Conservation (phyloP, 2,797 vertebrate species). For the Eptatretus atami region DNA sequence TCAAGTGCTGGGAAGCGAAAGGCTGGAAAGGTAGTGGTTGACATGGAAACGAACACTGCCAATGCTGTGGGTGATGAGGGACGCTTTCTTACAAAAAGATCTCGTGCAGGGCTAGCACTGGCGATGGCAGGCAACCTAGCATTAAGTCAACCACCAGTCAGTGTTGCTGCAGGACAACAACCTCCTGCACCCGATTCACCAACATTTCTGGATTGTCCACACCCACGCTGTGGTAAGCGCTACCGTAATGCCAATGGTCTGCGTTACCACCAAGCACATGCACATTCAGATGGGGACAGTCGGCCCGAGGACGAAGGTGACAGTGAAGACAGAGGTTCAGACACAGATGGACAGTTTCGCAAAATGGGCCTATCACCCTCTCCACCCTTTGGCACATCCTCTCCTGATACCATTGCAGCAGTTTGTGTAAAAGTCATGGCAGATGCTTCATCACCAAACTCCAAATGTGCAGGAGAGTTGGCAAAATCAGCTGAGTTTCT, state of each 20-base stretch:
- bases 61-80: slow-evolving; percentile 22
- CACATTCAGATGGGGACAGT: slow-evolving; percentile 54
- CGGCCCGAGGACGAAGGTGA: slow-evolving; percentile 68
- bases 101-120: slow-evolving; percentile 46
- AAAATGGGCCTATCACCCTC: slow-evolving; percentile 37
- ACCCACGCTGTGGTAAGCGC: slow-evolving; percentile 96
- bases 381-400: slow-evolving; percentile 17
- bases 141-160: background rate
- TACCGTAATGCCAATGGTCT: slow-evolving; percentile 98
- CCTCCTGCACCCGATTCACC: slow-evolving; percentile 20
- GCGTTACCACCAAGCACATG: slow-evolving; percentile 83
- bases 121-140: background rate
- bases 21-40: slow-evolving; percentile 11
- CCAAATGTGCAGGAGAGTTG: slow-evolving; percentile 18
- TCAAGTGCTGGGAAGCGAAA: slow-evolving; percentile 46
- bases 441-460: too few relatives aligned
- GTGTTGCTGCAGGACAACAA: background rate
- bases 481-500: slow-evolving; percentile 23
- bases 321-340: slow-evolving; percentile 56
- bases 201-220: slow-evolving; percentile 86
- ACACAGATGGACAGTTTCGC: slow-evolving; percentile 48
- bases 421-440: too few relatives aligned
- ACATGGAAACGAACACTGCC: background rate
- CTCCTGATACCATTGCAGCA: background rate
- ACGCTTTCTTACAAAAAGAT: slow-evolving; percentile 44